Evolutionary conservation across 2,797 vertebrate species (phyloP).

Genomic region (Pterois miles): DNA sequence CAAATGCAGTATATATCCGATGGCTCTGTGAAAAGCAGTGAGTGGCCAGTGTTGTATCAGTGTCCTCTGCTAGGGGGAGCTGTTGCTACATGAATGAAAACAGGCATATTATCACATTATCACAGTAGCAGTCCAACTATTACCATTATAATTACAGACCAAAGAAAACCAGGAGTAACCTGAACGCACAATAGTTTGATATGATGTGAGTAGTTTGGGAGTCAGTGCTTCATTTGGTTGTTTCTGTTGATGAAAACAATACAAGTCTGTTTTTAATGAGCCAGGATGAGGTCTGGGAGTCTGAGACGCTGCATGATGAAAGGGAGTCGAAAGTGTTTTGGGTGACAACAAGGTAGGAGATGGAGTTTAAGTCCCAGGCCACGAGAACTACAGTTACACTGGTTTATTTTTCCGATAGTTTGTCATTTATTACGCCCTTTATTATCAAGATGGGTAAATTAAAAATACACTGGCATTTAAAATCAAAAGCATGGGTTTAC

Average conservation of each 20-base stretch:
- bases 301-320: conserved; percentile 34
- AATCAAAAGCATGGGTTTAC: background rate
- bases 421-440: background rate
- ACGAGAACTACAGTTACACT: background rate
- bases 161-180: conserved; percentile 7
- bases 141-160: background rate
- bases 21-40: background rate
- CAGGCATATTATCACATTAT: background rate
- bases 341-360: conserved; percentile 15
- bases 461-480: background rate
- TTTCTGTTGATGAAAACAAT: conserved; percentile 41
- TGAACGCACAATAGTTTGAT: conserved; percentile 30
- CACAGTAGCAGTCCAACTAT: conserved; percentile 9
- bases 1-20: background rate
- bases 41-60: conserved; percentile 1
- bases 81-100: conserved; percentile 70
- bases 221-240: conserved; percentile 21
- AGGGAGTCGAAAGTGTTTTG: background rate
- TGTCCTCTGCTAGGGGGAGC: conserved; percentile 75
- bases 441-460: background rate
- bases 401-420: background rate
- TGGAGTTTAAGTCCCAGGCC: background rate
- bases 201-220: conserved; percentile 31
- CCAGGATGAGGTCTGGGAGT: conserved; percentile 51
- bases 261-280: conserved; percentile 47